Evolutionary conservation across 2,113 vertebrate species (phyloP).

Genomic region (Aphelocoma coerulescens): DNA sequence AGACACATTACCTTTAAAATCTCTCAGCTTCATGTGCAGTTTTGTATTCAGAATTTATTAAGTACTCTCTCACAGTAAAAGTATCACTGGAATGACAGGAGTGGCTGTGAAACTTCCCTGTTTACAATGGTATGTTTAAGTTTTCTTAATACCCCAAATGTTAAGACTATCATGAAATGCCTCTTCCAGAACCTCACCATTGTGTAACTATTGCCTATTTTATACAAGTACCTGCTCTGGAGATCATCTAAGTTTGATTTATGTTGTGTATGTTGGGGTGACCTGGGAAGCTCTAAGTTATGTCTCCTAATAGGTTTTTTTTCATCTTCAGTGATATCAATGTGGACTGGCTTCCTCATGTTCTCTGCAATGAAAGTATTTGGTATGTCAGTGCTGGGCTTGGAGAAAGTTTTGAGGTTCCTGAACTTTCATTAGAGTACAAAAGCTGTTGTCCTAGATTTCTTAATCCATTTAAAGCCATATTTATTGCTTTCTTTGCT

Average conservation of each 20-base stretch:
- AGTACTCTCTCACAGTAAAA: background rate
- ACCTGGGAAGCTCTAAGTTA: constrained; percentile 79
- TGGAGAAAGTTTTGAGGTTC: background rate
- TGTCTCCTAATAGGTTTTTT: constrained; percentile 50
- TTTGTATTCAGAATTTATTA: background rate
- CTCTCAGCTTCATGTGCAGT: background rate
- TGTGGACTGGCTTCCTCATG: constrained; percentile 63
- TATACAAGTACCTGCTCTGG: constrained; percentile 72
- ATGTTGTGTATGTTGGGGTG: constrained; percentile 75
- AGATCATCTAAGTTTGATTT: constrained; percentile 71
- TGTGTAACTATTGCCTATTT: background rate
- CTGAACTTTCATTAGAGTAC: background rate
- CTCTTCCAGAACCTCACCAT: background rate
- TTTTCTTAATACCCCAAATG: background rate
- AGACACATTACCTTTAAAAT: background rate
- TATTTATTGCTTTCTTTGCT: background rate
- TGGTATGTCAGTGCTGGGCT: background rate
- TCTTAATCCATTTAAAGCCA: background rate
- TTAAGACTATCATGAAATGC: background rate
- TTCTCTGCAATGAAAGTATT: constrained; percentile 61
- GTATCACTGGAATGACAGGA: background rate
- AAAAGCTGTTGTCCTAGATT: background rate
- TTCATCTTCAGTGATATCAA: constrained; percentile 65
- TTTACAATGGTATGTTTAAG: background rate
- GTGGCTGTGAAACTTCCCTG: background rate